phyloP scores from a whole-genome alignment of 1,140 invertebrate genomes.

The Drosophila kurseongensis region DNA sequence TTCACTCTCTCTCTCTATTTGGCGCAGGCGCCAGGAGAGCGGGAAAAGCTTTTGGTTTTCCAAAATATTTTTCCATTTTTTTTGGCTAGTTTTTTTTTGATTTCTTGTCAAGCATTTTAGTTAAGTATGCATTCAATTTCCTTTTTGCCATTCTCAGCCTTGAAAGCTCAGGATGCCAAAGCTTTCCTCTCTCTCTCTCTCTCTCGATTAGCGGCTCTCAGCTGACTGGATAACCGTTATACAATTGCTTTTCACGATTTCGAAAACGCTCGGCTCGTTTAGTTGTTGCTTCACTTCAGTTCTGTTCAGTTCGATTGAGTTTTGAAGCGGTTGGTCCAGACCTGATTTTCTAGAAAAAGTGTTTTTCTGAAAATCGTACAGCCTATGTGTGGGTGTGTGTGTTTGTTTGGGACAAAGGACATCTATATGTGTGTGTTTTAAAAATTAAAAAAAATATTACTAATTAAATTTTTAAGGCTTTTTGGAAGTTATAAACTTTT shows the following conservation, averaged over 20 bases:
- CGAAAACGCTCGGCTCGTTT: conserved; percentile 47
- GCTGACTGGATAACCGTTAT: conserved; percentile 38
- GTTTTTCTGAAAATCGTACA: not conserved
- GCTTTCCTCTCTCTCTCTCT: conserved; percentile 9
- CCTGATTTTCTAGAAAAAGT: conserved; percentile 17
- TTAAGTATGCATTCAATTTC: conserved; percentile 4
- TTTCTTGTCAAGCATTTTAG: not conserved
- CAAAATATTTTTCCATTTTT: conserved; percentile 9
- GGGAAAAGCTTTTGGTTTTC: conserved; percentile 37
- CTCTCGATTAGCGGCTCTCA: conserved; percentile 1
- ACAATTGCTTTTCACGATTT: conserved; percentile 52
- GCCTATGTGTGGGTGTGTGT: not conserved
- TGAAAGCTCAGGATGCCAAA: conserved; percentile 38
- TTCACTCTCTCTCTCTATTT: not conserved
- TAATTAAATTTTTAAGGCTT: too few species aligned
- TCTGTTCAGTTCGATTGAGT: conserved; percentile 47
- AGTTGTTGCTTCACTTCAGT: conserved; percentile 81
- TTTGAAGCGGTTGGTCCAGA: conserved; percentile 21
- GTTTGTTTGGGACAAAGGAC: not conserved
- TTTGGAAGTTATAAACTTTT: not conserved
- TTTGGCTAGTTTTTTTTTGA: conserved; percentile 17
- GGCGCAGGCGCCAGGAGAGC: conserved; percentile 38
- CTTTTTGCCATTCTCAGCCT: conserved; percentile 14
- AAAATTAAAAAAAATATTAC: not conserved
- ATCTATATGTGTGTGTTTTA: not conserved